Evolutionary conservation across 2,797 vertebrate species (phyloP), one percentile per base, ranked within the genome.

Genomic region (Botia almorhae): DNA sequence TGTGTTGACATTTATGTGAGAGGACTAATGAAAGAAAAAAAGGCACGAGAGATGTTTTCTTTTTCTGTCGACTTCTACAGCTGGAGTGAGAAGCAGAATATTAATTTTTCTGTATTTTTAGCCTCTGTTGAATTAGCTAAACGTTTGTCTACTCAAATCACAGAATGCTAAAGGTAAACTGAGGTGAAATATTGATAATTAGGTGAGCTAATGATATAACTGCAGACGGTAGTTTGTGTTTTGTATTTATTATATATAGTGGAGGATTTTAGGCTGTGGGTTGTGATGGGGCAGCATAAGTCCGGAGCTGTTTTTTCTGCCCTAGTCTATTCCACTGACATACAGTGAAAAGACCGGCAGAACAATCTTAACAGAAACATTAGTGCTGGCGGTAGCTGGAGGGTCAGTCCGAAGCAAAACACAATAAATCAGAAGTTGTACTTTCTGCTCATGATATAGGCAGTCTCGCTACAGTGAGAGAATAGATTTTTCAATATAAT

Each of bases 1-100:
- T 90, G 86, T 85, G 82, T 89, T 93, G 91, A 92, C 91, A 91
- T 92, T 91, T 92, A 83, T 91, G 85, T 84, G 83, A 82, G 84
- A 88, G 84, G 86, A 86, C 85, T 90, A 92, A 92, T 93, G 87
- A 91, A 90, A 89, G 83, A 81, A 81, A 89, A 89, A 83, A 87
- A 85, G 83, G 85, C 86, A 85, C 81, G 83, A 80, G 81, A 80
- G 74, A 89, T 87, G 84, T 89, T 86, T 89, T 76, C 81, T 48
- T 39, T 69, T 63, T 33, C 75, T 69, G 67, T 86, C 84, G 87
- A 86, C 85, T 87, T 89, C 83, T 74, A 87, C 39, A n/a, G 80
- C 85, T 83, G 81, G 82, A 86, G 78, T 84, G 80, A 83, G 80
- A 89, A 85, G 85, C 82, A 88, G 86, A 90, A 88, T 87, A 81